Evolutionary conservation across 2,113 vertebrate species (phyloP), one percentile per base, ranked within the genome.

Genomic region (Tachysurus vachellii): DNA sequence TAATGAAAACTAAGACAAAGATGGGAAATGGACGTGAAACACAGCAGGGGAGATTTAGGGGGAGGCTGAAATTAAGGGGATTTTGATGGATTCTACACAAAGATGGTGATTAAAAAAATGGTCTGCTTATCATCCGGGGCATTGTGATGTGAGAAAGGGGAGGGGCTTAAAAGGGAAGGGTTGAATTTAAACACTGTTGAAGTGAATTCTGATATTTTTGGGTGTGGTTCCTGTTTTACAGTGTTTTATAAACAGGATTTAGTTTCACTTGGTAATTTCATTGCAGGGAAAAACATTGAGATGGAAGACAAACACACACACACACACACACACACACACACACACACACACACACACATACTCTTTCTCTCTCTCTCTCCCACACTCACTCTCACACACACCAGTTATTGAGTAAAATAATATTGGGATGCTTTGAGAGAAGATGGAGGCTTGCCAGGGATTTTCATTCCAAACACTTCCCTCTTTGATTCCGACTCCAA

Each of bases 401-500:
- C 53, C 71, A 44, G 13, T 50, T 26, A 83, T 12, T 73, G 53
- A 86, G n/a, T 54, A 50, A 13, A 0, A 28, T 14, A 14, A 17
- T 61, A 66, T 57, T 19, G 73, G 56, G 81, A 85, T 36, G 50
- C 64, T 82, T 6, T 59, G 28, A 7, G 53, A 88, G 62, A 86
- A 89, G 90, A 88, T 88, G 71, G 14, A 14, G 81, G 17, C 76
- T 85, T 56, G 85, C 59, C 90, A 85, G 86, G 91, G 89, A 88
- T 91, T 91, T 88, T 85, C 71, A 87, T 88, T 90, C 54, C 6
- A 86, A 93, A 90, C 91, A 92, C 92, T 50, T 66, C 75, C 85
- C 81, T 77, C 87, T 75, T 85, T 88, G 61, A 42, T 86, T 82
- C 31, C 36, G n/a, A 31, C 61, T n/a, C 44, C 44, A 81, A 57